Base-by-base conservation (phyloP, 2,888 invertebrate species). In the Cynaeus angustus region DNA sequence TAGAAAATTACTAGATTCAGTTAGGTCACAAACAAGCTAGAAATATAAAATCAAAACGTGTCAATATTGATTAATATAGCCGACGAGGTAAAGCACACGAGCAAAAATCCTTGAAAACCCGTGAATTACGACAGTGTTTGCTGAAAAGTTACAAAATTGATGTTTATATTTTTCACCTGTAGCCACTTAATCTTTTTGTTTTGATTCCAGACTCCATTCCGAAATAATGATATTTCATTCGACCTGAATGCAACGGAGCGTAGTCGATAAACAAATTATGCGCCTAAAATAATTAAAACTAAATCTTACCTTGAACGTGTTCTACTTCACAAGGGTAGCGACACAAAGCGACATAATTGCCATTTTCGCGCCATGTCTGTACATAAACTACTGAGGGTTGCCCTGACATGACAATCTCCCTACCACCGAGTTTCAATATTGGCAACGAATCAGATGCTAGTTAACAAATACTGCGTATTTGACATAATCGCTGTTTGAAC, bases 361-460 rank as follows among this genome's bases (percentile, higher is more conserved):
- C 68, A 64, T 71, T 71, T 71, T 71, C 71, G 71, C 71, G 67
- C 71, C 71, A 71, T 71, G 71, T 50, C 67, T 28, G 43, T 64
- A 64, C 64, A 67, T 64, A 64, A 71, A 67, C 71, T 67, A 71
- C 48, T 48, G 70, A 70, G 70, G 70, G 70, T 70, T 70, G 70
- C 70, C 66, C 62, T 70, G 62, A 62, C 66, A 70, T 70, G 62
- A 66, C 66, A 70, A 66, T 66, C 70, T 70, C 70, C 70, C 70
- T 70, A 66, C 70, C 66, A 70, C 71, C 45, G 45, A 68, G 64
- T 71, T 67, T 64, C 55, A 68, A 68, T 64, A 71, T 71, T 71
- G 67, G 58, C 71, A 71, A 71, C 71, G 68, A 68, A 71, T 71
- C 71, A 71, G 71, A 68, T 33, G 46, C 45, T 66, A 66, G 70